phyloP scores from a whole-genome alignment of 2,113 vertebrate genomes.

The Kobus ellipsiprymnus region DNA sequence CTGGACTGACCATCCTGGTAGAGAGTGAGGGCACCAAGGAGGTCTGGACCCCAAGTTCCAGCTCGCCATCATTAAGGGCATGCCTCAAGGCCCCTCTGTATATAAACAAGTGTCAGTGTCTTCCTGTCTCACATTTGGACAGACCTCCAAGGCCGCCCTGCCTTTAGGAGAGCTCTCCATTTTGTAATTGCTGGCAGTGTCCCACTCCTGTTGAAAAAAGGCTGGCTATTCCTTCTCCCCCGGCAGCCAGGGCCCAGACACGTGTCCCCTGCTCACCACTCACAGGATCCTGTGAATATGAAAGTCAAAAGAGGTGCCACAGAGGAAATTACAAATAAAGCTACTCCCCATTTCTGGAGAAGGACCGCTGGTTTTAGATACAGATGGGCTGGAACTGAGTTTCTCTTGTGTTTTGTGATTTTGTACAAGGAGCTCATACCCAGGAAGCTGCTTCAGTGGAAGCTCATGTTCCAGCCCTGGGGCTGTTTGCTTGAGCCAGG shows the following conservation, averaged over 20 bases:
- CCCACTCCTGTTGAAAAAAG: neutral
- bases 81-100: neutral
- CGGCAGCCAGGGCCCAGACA: neutral
- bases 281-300: neutral
- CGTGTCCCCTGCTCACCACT: neutral
- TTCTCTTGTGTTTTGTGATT: neutral
- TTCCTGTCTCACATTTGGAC: neutral
- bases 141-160: neutral
- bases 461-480: neutral
- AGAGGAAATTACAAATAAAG: neutral
- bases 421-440: neutral
- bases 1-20: neutral
- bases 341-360: neutral
- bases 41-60: neutral
- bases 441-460: neutral
- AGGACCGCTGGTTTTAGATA: neutral
- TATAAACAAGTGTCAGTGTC: neutral
- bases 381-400: no score
- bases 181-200: neutral
- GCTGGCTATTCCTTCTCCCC: neutral
- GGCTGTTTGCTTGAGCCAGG: neutral
- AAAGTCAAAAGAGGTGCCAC: neutral
- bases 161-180: neutral
- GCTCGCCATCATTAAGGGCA: accelerated
- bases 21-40: neutral